These are phyloP conservation scores for Ophioninae sp. DNA, from an alignment of 2,888 invertebrate species.

Conservation along the genomic window DNA sequence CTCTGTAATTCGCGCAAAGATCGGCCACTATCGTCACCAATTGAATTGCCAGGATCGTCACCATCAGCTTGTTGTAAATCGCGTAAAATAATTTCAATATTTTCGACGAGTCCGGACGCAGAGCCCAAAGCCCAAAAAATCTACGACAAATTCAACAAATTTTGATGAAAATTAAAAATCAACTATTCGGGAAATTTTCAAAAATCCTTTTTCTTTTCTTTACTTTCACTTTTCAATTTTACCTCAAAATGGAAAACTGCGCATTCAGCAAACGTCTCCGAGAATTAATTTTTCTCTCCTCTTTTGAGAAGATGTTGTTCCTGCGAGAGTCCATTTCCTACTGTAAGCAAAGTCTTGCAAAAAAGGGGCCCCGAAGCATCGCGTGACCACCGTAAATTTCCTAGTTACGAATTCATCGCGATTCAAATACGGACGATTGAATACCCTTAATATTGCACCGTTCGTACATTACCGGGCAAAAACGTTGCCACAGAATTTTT, in stretches of 20 bases:
- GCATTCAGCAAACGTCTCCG: slow-evolving; percentile 38
- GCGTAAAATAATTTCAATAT: slow-evolving; percentile 57
- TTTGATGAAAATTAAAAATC: not conserved
- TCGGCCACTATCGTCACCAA: slow-evolving; percentile 68
- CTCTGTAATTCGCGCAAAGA: slow-evolving; percentile 61
- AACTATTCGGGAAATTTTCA: not conserved
- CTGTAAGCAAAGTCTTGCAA: not conserved
- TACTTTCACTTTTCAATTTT: not conserved
- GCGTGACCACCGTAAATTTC: not conserved
- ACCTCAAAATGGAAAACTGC: slow-evolving; percentile 38
- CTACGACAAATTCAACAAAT: not conserved
- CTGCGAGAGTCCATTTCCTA: not conserved
- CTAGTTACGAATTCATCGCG: slow-evolving; percentile 5
- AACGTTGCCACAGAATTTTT: too few species aligned
- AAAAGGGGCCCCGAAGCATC: not conserved
- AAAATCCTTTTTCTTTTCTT: too few species aligned
- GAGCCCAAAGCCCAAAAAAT: slow-evolving; percentile 48
- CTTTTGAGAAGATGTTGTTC: slow-evolving; percentile 6
- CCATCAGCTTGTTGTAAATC: slow-evolving; percentile 65
- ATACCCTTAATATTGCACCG: too few species aligned
- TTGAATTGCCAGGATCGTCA: slow-evolving; percentile 64
- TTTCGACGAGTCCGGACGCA: slow-evolving; percentile 15
- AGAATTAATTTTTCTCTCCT: not conserved
- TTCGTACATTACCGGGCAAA: too few species aligned
- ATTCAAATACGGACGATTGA: not conserved